Percentiles rank a stretch among this genome's conserved stretches.
Conservation (phyloP, 2,797 vertebrate species). For the Spinus olivaceus region DNA sequence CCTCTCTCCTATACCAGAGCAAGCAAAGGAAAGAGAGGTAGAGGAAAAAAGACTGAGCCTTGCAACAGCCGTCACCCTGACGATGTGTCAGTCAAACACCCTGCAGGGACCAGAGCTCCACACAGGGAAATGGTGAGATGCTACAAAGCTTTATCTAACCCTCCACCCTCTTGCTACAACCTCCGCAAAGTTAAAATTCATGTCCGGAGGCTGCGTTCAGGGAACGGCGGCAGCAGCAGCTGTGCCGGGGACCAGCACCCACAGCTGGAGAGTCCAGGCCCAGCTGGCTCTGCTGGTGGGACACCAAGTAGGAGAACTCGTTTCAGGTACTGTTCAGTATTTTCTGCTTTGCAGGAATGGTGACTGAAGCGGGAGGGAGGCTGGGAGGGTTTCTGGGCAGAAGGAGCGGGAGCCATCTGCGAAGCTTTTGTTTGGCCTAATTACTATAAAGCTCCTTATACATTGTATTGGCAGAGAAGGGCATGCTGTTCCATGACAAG, state of each 20-base stretch:
- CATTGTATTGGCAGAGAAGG: conserved; percentile 8
- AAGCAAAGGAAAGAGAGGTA: conserved; percentile 67
- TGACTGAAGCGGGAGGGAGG: not conserved
- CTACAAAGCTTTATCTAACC: conserved; percentile 78
- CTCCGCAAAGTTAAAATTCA: conserved; percentile 84
- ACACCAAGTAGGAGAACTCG: conserved; percentile 74
- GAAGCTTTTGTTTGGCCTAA: conserved; percentile 74
- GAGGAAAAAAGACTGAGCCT: conserved; percentile 61
- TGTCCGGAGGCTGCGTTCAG: conserved; percentile 77
- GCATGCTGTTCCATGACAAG: not conserved
- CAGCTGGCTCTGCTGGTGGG: conserved; percentile 45
- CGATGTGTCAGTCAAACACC: conserved; percentile 84
- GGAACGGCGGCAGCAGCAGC: conserved; percentile 67
- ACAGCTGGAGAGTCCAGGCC: conserved; percentile 59
- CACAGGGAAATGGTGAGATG: conserved; percentile 90
- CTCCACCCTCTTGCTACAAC: conserved; percentile 77
- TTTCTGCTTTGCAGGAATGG: conserved; percentile 35
- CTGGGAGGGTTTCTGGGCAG: conserved; percentile 18
- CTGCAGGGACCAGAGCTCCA: conserved; percentile 79
- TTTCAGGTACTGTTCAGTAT: conserved; percentile 81
- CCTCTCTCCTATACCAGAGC: conserved; percentile 55
- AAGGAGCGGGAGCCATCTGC: conserved; percentile 13
- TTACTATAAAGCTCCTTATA: conserved; percentile 69
- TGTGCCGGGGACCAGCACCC: conserved; percentile 68
- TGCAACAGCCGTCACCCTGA: conserved; percentile 60